Percentiles rank a stretch among this genome's conserved stretches.
phyloP scores from a whole-genome alignment of 1,140 invertebrate species.

The Trypoxylus dichotomus region DNA sequence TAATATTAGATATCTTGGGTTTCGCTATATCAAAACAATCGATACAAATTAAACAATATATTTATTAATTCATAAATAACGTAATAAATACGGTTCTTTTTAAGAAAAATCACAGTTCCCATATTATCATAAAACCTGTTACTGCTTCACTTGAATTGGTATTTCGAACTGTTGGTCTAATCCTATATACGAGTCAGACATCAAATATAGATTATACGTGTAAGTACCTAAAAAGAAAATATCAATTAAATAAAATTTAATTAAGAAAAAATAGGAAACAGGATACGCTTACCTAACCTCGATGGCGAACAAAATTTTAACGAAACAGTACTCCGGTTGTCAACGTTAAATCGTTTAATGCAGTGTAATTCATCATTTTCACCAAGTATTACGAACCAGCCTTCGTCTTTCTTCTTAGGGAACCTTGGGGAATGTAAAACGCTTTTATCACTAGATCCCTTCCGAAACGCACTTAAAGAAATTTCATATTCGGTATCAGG shows the following conservation, averaged over 20 bases:
- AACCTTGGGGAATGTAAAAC: constrained; percentile 78
- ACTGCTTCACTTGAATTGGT: constrained; percentile 50
- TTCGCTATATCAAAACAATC: too few species aligned
- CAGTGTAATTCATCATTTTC: constrained; percentile 82
- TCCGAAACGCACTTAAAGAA: constrained; percentile 40
- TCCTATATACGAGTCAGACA: constrained; percentile 94
- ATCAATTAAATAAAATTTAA: constrained; percentile 38
- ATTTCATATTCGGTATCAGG: constrained; percentile 57
- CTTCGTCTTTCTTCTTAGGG: constrained; percentile 92
- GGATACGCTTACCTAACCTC: constrained; percentile 39
- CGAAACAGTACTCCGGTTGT: constrained; percentile 52
- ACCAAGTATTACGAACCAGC: constrained; percentile 91
- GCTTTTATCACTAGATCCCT: constrained; percentile 54
- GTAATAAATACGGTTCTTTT: background rate
- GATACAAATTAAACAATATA: background rate
- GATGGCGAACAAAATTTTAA: constrained; percentile 41
- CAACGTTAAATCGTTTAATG: constrained; percentile 72
- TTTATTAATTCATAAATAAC: background rate
- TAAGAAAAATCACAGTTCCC: constrained; percentile 7
- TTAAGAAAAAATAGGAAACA: constrained; percentile 12
- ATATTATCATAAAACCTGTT: background rate
- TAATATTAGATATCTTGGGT: too few species aligned
- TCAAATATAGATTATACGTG: constrained; percentile 81
- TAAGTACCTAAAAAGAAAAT: constrained; percentile 62
- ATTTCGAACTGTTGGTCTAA: constrained; percentile 92